Base-by-base conservation (phyloP, 2,888 invertebrate species). In the Perizoma affinitatum region DNA sequence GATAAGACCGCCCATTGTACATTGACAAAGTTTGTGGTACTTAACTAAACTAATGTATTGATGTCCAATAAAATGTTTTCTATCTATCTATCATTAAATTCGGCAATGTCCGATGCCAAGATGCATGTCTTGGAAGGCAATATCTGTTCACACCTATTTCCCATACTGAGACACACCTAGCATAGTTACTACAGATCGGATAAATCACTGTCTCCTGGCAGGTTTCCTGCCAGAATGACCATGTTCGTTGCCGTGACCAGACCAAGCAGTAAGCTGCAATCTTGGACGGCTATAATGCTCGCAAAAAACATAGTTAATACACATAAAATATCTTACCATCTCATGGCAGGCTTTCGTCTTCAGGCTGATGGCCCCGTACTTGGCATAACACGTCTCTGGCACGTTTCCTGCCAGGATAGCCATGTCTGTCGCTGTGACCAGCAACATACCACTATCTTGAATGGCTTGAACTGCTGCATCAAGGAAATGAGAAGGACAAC, bases 401-500 rank as follows among this genome's bases (percentile, higher is more conserved):
- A 96, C 94, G 88, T 98, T 99, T 0, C 99, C 99, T 59, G 98
- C 98, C 48, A 99, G 86, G 0, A 99, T 96, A 0, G 96, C 97
- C 97, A 98, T 98, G 84, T 99, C 99, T 0, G 99, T 99, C 35
- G 98, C 99, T 0, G 99, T 99, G 0, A 99, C 95, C 71, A 99
- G 94, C 38, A 99, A 87, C 35, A 99, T 80, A 0, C 99, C 99
- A 9, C 97, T 96, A 69, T 97, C 95, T 50, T 93, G 93, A 0
- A 97, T 89, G 61, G 95, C 95, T 82, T 97, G 96, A 0, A 99
- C 95, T 0, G 98, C 97, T 0, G 96, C 94, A 79, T 98, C 98
- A 0, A 99, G 92, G 87, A 99, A 99, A 44, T 95, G 95, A 1
- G 97, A 95, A 0, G 99, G 98, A 74, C 98, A 97, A 2, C 99